Percentiles rank a stretch among this genome's conserved stretches.
These are phyloP conservation scores for Tyto alba DNA, from an alignment of 2,113 vertebrate species.

Conservation along the genomic window DNA sequence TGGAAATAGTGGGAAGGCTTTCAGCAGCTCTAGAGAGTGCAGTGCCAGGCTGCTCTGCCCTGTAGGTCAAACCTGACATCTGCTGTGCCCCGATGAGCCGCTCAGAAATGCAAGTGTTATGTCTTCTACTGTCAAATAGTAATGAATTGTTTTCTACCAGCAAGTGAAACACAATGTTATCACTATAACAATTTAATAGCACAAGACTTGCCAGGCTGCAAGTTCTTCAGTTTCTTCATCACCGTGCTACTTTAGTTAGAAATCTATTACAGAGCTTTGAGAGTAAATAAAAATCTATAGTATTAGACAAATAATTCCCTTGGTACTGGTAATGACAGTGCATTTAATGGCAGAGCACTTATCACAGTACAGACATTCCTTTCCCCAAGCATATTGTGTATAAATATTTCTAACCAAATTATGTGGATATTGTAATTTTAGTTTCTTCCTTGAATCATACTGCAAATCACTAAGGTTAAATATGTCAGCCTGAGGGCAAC, in stretches of 20 bases:
- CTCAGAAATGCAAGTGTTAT: accelerated
- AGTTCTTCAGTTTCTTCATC: neutral
- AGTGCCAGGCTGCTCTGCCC: neutral
- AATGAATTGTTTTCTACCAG: neutral
- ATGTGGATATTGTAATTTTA: neutral
- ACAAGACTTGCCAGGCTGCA: neutral
- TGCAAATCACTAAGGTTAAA: neutral
- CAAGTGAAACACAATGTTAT: neutral
- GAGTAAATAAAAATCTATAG: neutral
- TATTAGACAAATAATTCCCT: neutral
- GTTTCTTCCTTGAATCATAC: neutral
- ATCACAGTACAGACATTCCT: neutral
- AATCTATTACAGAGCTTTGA: neutral
- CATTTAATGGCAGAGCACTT: neutral
- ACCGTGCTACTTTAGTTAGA: neutral
- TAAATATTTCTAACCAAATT: neutral
- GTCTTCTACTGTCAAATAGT: neutral
- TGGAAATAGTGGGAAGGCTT: neutral
- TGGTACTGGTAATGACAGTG: neutral
- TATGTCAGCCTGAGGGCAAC: neutral
- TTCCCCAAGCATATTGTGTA: neutral
- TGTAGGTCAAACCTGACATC: neutral
- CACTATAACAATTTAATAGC: neutral
- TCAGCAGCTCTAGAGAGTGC: neutral
- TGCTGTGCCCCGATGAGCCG: neutral